Conservation (phyloP, 2,888 invertebrate species). For the Drosophila histrio region DNA sequence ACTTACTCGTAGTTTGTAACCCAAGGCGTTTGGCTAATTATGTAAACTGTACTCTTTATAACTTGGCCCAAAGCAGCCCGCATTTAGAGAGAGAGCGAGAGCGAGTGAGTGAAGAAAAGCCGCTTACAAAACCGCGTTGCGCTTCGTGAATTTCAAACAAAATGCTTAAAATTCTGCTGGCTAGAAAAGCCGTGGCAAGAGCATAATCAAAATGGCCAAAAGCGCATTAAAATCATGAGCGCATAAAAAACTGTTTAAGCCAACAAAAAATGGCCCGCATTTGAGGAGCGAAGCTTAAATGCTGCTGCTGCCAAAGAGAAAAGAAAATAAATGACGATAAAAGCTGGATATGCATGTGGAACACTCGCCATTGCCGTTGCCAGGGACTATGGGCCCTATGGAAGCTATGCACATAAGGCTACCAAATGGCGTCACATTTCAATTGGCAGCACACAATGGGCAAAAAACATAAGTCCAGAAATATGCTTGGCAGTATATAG, state of each 20-base stretch:
- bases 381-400: neutral
- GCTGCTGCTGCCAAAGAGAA: slow-evolving; percentile 26
- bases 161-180: slow-evolving; percentile 4
- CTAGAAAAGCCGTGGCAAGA: slow-evolving; percentile 11
- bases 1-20: slow-evolving; percentile 15
- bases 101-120: neutral
- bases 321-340: slow-evolving; percentile 47
- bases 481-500: neutral
- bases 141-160: slow-evolving; percentile 63
- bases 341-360: slow-evolving; percentile 25
- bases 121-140: slow-evolving; percentile 58
- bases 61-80: slow-evolving; percentile 32
- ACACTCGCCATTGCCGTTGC: slow-evolving; percentile 2
- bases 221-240: slow-evolving; percentile 74
- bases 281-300: slow-evolving; percentile 43
- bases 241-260: slow-evolving; percentile 70
- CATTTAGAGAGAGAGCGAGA: slow-evolving; percentile 12
- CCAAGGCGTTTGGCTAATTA: slow-evolving; percentile 46
- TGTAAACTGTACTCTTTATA: slow-evolving; percentile 40
- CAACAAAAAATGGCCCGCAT: slow-evolving; percentile 27
- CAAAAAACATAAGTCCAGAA: neutral
- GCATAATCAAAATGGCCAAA: slow-evolving; percentile 74
- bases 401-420: slow-evolving; percentile 48
- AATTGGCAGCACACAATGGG: slow-evolving; percentile 41
- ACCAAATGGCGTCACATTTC: slow-evolving; percentile 68